phyloP scores from a whole-genome alignment of 1,140 invertebrate genomes.

The Leptestheria dahalacensis region DNA sequence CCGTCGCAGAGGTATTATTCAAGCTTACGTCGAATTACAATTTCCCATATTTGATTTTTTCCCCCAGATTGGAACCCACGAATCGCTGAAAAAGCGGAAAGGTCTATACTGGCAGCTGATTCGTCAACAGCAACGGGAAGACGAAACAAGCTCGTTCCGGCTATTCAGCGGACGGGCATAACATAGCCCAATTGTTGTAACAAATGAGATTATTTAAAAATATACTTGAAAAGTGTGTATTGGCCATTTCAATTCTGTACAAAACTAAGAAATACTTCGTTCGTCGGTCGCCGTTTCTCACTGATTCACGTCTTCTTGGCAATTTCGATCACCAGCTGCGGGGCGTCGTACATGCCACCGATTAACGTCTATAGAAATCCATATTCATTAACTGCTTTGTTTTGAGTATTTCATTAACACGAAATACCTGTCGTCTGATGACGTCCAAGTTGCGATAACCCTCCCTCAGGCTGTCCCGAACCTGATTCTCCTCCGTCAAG shows the following conservation, averaged over 20 bases:
- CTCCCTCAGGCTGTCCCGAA: neutral
- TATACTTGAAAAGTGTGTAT: neutral
- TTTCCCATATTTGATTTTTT: constrained; percentile 21
- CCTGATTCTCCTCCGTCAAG: neutral
- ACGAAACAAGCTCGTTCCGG: neutral
- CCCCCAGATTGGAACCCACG: constrained; percentile 45
- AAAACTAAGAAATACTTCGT: neutral
- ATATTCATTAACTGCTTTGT: neutral
- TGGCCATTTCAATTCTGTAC: neutral
- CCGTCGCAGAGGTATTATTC: constrained; percentile 54
- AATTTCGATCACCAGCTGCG: neutral
- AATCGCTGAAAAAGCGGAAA: constrained; percentile 37
- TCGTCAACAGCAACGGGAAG: constrained; percentile 36
- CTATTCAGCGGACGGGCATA: neutral
- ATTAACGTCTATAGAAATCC: neutral
- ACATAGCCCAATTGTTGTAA: neutral
- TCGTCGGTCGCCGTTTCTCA: no score
- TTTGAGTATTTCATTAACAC: neutral
- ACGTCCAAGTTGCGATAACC: constrained; percentile 6
- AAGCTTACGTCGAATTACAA: constrained; percentile 7
- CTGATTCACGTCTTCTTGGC: no score
- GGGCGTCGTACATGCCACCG: neutral
- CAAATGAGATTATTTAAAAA: neutral
- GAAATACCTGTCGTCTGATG: constrained; percentile 12
- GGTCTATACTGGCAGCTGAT: constrained; percentile 54